Evolutionary conservation across 2,113 vertebrate species (phyloP).

Genomic region (Miniopterus natalensis): DNA sequence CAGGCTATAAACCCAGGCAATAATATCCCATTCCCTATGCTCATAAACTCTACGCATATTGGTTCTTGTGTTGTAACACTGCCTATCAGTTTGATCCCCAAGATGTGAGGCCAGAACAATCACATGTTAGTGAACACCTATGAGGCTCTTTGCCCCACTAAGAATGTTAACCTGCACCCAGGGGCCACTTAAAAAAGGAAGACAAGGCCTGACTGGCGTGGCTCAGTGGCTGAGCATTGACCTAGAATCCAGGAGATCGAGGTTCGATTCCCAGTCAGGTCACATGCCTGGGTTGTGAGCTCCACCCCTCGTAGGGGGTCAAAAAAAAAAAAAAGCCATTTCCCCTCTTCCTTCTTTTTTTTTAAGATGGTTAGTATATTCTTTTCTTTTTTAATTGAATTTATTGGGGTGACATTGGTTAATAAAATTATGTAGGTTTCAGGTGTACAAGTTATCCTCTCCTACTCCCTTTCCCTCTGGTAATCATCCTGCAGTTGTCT

Average conservation of each 20-base stretch:
- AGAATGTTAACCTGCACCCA: not conserved
- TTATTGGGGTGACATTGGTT: too few species aligned
- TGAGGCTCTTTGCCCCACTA: not conserved
- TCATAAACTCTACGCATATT: not conserved
- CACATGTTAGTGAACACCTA: not conserved
- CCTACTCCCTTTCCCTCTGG: too few species aligned
- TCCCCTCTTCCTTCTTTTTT: not conserved
- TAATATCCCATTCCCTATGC: not conserved
- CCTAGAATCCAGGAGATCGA: too few species aligned
- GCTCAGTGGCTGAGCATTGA: too few species aligned
- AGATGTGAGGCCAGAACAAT: not conserved
- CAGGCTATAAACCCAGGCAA: not conserved
- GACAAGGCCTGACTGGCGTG: not conserved
- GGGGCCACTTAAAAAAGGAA: not conserved
- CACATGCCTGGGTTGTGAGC: too few species aligned
- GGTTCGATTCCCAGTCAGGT: too few species aligned
- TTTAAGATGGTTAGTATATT: not conserved
- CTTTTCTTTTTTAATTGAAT: too few species aligned
- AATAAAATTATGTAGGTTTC: too few species aligned
- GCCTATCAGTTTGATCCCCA: not conserved
- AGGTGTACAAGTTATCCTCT: too few species aligned
- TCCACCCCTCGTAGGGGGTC: too few species aligned
- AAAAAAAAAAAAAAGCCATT: too few species aligned
- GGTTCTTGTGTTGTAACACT: not conserved
- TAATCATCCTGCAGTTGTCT: too few species aligned